phyloP scores from a whole-genome alignment of 2,888 invertebrate genomes.

The Protodeltote pygarga region DNA sequence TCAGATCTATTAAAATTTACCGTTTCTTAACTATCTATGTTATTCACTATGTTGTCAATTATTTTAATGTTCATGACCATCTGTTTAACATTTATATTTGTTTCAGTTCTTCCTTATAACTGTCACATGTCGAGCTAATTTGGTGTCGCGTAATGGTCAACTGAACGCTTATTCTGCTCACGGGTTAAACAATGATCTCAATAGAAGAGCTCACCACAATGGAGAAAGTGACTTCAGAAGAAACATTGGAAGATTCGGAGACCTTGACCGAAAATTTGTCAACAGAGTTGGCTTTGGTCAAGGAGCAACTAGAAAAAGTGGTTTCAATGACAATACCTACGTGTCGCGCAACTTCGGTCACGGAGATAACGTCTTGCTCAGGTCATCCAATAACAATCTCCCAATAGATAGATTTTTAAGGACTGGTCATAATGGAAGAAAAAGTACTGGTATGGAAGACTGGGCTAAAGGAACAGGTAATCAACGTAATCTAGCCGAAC shows the following conservation, averaged over 20 bases:
- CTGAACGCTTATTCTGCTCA: background rate
- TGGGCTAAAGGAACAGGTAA: no score
- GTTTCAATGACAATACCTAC: background rate
- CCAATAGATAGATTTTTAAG: no score
- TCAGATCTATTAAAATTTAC: no score
- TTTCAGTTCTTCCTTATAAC: conserved; percentile 22
- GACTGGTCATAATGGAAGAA: no score
- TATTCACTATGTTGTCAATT: no score
- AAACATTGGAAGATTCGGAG: background rate
- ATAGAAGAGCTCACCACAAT: background rate
- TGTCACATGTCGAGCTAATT: conserved; percentile 11
- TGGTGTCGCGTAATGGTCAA: background rate
- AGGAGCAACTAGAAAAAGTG: background rate
- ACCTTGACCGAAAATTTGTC: background rate
- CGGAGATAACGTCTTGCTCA: background rate
- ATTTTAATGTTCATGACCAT: background rate
- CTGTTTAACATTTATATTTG: background rate
- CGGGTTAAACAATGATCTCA: conserved; percentile 6
- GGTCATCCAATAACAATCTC: no score
- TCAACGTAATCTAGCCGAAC: no score
- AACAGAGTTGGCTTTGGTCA: background rate
- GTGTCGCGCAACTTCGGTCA: background rate
- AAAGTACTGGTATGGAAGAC: no score
- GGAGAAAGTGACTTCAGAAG: background rate
- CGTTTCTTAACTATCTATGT: no score